Percentiles rank a stretch among this genome's conserved stretches.
Conservation (phyloP, 2,888 invertebrate genomes). For the Hirtodrosophila confusa region DNA sequence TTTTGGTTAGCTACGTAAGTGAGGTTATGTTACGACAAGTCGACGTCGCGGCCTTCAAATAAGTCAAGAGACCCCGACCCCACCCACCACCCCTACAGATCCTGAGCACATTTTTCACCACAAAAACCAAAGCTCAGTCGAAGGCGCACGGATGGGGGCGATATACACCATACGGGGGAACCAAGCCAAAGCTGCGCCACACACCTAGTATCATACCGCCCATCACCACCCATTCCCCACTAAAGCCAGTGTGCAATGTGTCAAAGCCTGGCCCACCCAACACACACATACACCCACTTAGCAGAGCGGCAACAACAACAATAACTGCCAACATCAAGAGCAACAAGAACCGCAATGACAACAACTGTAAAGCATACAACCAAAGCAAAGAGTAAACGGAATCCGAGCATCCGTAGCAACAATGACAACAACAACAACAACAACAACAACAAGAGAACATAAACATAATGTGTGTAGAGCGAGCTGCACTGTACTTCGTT, state of each 20-base stretch:
- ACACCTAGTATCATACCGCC: slow-evolving; percentile 3
- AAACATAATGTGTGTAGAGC: slow-evolving; percentile 66
- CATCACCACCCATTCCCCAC: slow-evolving; percentile 4
- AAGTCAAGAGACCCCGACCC: slow-evolving; percentile 31
- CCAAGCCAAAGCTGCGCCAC: slow-evolving; percentile 28
- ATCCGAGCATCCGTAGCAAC: slow-evolving; percentile 64
- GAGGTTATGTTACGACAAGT: slow-evolving; percentile 67
- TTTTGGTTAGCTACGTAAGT: slow-evolving; percentile 46
- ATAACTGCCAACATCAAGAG: slow-evolving; percentile 65
- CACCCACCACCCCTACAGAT: slow-evolving; percentile 38
- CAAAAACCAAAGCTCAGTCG: slow-evolving; percentile 49
- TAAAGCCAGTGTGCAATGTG: slow-evolving; percentile 60
- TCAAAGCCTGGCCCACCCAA: slow-evolving; percentile 50
- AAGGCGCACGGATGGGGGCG: slow-evolving; percentile 22
- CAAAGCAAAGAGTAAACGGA: slow-evolving; percentile 67
- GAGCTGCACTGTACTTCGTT: slow-evolving; percentile 70
- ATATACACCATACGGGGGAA: slow-evolving; percentile 42
- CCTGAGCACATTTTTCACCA: slow-evolving; percentile 61
- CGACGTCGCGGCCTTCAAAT: slow-evolving; percentile 54
- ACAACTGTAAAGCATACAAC: slow-evolving; percentile 69
- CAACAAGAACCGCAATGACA: slow-evolving; percentile 75
- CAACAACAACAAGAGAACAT: slow-evolving; percentile 33
- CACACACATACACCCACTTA: slow-evolving; percentile 54
- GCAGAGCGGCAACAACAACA: slow-evolving; percentile 42
- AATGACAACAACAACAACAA: slow-evolving; percentile 32